Evolutionary conservation across 2,113 vertebrate species (phyloP).

Genomic region (Boleophthalmus pectinirostris): DNA sequence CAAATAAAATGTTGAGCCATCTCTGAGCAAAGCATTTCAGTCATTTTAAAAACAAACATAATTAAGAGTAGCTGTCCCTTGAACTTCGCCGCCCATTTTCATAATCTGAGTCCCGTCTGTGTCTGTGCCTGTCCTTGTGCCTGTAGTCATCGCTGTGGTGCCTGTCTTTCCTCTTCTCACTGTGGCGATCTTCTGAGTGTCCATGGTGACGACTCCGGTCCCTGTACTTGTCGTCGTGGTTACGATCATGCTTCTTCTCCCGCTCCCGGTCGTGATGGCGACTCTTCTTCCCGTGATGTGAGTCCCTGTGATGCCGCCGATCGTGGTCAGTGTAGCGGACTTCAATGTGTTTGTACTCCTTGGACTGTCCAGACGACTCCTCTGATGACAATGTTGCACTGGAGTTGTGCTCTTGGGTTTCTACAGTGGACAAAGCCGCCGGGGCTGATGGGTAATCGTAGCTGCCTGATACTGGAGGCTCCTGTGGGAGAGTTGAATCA

Average conservation of each 20-base stretch:
- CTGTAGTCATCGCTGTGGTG: constrained; percentile 82
- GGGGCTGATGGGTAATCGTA: constrained; percentile 71
- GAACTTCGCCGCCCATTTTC: constrained; percentile 85
- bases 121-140: constrained; percentile 82
- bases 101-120: constrained; percentile 81
- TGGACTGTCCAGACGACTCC: constrained; percentile 80
- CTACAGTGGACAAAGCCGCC: constrained; percentile 48
- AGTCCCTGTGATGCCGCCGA: constrained; percentile 83
- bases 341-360: constrained; percentile 81
- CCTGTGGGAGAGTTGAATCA: constrained; percentile 75
- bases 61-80: constrained; percentile 80
- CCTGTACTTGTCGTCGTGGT: constrained; percentile 69
- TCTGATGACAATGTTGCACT: constrained; percentile 79
- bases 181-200: constrained; percentile 72
- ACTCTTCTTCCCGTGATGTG: constrained; percentile 86
- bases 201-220: constrained; percentile 79
- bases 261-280: constrained; percentile 81
- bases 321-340: constrained; percentile 82
- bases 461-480: constrained; percentile 76
- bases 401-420: constrained; percentile 71
- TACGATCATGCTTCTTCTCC: constrained; percentile 73
- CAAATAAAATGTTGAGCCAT: constrained; percentile 28
- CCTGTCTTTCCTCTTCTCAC: constrained; percentile 83
- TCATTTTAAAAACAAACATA: constrained; percentile 14
- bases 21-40: constrained; percentile 6